These are phyloP conservation scores for Etia nguti DNA, from an alignment of 2,113 vertebrate genomes.

Conservation along the genomic window DNA sequence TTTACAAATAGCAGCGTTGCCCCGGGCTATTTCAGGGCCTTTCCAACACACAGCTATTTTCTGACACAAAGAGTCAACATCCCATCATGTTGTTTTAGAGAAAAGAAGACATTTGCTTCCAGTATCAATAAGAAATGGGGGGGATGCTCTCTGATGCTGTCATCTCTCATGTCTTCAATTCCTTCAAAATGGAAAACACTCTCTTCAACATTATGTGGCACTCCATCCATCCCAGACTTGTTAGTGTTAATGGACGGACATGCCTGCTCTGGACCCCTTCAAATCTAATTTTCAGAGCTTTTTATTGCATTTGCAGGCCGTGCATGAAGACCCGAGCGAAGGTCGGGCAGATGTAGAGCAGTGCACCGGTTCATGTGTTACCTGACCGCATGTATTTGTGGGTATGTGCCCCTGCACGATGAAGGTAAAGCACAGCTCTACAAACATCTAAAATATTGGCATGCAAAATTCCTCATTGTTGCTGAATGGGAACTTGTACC, in stretches of 20 bases:
- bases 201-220: neutral
- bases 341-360: neutral
- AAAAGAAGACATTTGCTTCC: neutral
- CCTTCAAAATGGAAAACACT: neutral
- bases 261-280: neutral
- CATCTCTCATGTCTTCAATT: neutral
- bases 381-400: neutral
- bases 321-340: neutral
- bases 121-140: neutral
- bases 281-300: slow-evolving; percentile 38
- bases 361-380: neutral
- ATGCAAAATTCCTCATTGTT: neutral
- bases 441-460: neutral
- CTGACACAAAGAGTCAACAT: slow-evolving; percentile 6
- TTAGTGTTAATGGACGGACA: neutral
- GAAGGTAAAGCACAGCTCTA: neutral
- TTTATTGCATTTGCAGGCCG: slow-evolving; percentile 45
- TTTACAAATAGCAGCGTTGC: slow-evolving; percentile 44
- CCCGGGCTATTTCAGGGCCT: slow-evolving; percentile 55
- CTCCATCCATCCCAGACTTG: neutral
- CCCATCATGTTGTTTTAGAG: neutral
- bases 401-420: neutral
- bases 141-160: neutral
- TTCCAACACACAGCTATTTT: slow-evolving; percentile 6
- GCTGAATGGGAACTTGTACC: neutral